These are phyloP conservation scores for Monopis laevigella DNA, from an alignment of 2,888 invertebrate genomes.

Conservation along the genomic window DNA sequence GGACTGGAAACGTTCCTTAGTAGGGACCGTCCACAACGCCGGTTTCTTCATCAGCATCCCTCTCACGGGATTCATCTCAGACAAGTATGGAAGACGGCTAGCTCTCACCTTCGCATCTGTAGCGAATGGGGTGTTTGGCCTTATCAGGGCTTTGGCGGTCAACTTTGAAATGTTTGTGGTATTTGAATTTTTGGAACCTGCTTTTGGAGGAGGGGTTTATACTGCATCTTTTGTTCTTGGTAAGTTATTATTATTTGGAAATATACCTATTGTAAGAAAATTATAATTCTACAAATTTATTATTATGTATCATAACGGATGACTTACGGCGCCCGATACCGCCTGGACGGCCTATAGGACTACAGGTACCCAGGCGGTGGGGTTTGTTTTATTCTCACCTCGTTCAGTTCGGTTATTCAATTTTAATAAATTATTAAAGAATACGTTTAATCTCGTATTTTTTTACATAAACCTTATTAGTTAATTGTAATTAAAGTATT, in stretches of 20 bases:
- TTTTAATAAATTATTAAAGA: no score
- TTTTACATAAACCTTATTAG: no score
- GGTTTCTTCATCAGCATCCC: slow-evolving; percentile 80
- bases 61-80: slow-evolving; percentile 75
- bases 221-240: slow-evolving; percentile 70
- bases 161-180: slow-evolving; percentile 68
- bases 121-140: slow-evolving; percentile 64
- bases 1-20: slow-evolving; percentile 77
- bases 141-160: slow-evolving; percentile 64
- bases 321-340: no score
- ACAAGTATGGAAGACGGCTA: slow-evolving; percentile 71
- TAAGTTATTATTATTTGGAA: no score
- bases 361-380: no score
- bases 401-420: no score
- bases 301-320: no score
- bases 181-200: slow-evolving; percentile 69
- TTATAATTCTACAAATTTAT: neutral
- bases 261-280: no score
- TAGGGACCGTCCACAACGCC: slow-evolving; percentile 78
- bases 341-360: no score
- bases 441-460: no score
- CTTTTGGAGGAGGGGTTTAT: slow-evolving; percentile 66
- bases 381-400: no score
- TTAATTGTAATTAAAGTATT: no score
- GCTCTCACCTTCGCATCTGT: slow-evolving; percentile 66